phyloP scores from a whole-genome alignment of 2,888 invertebrate genomes.

The Atrina japonica region DNA sequence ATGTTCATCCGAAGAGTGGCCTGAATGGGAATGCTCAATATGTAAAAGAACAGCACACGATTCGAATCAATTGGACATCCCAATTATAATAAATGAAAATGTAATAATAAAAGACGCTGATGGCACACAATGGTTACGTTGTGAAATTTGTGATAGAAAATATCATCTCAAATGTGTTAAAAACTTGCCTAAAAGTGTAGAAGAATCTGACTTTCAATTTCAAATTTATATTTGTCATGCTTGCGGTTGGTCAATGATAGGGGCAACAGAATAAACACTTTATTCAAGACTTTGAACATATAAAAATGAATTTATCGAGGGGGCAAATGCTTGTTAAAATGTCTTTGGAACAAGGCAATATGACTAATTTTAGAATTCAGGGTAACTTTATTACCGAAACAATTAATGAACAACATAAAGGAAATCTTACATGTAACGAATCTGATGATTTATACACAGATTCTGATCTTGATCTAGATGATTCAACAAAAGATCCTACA shows the following conservation, averaged over 20 bases:
- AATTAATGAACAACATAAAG: not conserved
- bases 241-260: constrained; percentile 9
- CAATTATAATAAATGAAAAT: not conserved
- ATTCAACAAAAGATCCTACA: not conserved
- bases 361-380: not conserved
- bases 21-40: not conserved
- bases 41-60: not conserved
- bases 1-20: not conserved
- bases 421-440: not conserved
- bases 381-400: constrained; percentile 5
- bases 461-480: constrained; percentile 11
- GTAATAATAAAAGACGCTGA: constrained; percentile 2
- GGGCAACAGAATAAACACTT: too few relatives aligned
- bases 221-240: not conserved
- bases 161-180: constrained; percentile 16
- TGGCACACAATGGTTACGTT: constrained; percentile 1
- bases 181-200: constrained; percentile 6
- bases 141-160: constrained; percentile 7
- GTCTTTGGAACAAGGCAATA: not conserved
- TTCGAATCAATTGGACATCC: not conserved
- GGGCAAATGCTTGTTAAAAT: not conserved
- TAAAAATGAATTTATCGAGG: too few relatives aligned
- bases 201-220: constrained; percentile 7
- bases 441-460: constrained; percentile 2
- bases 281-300: too few relatives aligned